Conservation (phyloP, 2,797 vertebrate species). For the Epinephelus malabaricus region DNA sequence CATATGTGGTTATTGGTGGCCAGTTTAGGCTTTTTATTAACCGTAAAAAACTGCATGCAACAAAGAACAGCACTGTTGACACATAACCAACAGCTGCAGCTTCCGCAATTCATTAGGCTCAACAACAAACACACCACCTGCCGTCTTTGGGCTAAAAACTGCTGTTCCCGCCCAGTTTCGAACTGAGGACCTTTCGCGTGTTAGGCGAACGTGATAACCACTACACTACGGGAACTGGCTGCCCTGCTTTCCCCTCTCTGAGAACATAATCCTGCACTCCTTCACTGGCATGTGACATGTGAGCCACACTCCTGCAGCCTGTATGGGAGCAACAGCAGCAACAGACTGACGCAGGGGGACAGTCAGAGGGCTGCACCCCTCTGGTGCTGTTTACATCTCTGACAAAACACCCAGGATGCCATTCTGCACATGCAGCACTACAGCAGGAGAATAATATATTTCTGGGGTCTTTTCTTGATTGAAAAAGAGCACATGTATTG, state of each 20-base stretch:
- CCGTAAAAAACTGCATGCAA: neutral
- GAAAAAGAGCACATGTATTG: neutral
- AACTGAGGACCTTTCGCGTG: constrained; percentile 76
- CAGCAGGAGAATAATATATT: neutral
- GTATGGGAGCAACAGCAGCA: constrained; percentile 39
- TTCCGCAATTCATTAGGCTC: rapidly evolving
- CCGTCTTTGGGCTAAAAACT: neutral
- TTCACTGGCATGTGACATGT: neutral
- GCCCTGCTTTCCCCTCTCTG: rapidly evolving
- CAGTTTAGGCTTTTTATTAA: neutral
- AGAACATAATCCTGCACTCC: neutral
- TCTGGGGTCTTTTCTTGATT: neutral
- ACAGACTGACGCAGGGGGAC: constrained; percentile 22
- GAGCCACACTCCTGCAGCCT: neutral
- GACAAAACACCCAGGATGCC: constrained; percentile 18
- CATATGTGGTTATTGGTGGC: neutral
- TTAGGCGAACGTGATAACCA: constrained; percentile 79
- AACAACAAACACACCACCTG: neutral
- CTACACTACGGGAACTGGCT: constrained; percentile 75
- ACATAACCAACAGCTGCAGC: neutral
- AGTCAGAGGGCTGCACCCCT: constrained; percentile 22
- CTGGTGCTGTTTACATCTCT: constrained; percentile 24
- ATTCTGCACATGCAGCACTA: neutral
- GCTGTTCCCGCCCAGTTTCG: constrained; percentile 70
- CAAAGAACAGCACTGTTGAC: neutral